phyloP scores from a whole-genome alignment of 2,888 invertebrate genomes.

The Zootermopsis nevadensis region DNA sequence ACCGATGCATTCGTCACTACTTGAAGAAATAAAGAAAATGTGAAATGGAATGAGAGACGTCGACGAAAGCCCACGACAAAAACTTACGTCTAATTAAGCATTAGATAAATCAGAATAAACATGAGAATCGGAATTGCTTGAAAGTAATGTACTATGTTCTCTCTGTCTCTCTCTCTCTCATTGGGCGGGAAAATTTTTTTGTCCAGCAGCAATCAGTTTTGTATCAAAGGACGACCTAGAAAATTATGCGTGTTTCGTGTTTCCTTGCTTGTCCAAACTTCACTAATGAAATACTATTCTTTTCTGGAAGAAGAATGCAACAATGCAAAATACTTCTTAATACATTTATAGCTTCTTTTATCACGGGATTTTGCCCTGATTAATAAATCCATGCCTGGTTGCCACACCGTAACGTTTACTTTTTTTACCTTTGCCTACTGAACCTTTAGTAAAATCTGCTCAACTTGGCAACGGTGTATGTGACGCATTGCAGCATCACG shows the following conservation, averaged over 20 bases:
- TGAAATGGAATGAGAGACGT: too few species aligned
- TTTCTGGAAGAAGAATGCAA: not conserved
- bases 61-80: too few species aligned
- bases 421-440: not conserved
- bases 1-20: too few species aligned
- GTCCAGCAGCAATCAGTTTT: not conserved
- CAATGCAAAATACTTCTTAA: not conserved
- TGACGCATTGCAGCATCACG: slow-evolving; percentile 36
- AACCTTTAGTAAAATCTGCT: slow-evolving; percentile 10
- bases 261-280: not conserved
- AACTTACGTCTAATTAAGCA: too few species aligned
- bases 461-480: slow-evolving; percentile 32
- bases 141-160: not conserved
- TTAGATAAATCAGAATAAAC: not conserved
- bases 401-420: not conserved
- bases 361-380: not conserved
- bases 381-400: not conserved
- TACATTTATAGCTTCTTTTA: not conserved
- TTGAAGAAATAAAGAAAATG: too few species aligned
- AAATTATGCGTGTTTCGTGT: not conserved
- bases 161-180: too few species aligned
- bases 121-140: not conserved
- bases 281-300: not conserved
- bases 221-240: not conserved
- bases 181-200: not conserved